Evolutionary conservation across 2,113 vertebrate genomes (phyloP).

Genomic region (Acrocephalus arundinaceus): DNA sequence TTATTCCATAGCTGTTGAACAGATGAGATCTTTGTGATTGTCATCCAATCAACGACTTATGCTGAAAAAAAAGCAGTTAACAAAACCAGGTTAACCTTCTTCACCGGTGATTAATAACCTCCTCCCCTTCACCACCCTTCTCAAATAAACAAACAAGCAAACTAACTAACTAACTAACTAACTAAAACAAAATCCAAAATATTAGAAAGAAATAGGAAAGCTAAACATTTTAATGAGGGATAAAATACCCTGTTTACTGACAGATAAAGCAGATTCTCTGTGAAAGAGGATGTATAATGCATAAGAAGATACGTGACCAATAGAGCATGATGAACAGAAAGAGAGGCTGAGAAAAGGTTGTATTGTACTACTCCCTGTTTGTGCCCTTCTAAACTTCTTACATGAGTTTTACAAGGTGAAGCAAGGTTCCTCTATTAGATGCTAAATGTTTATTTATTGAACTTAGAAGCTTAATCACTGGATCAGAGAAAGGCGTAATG

Average conservation of each 20-base stretch:
- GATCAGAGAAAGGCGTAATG: background rate
- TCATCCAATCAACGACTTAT: background rate
- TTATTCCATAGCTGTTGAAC: background rate
- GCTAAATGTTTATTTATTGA: background rate
- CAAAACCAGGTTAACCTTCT: background rate
- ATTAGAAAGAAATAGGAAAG: background rate
- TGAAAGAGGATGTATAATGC: background rate
- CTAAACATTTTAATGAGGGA: background rate
- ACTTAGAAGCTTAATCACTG: background rate
- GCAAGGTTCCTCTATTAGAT: background rate
- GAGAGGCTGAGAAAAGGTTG: background rate
- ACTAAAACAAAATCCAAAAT: background rate
- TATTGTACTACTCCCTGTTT: background rate
- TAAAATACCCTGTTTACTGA: background rate
- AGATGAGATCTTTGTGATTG: background rate
- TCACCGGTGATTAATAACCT: background rate
- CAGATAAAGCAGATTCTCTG: background rate
- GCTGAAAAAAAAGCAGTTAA: background rate
- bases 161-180: background rate
- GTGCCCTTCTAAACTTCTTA: background rate
- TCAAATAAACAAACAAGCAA: rapidly evolving
- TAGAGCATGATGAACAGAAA: background rate
- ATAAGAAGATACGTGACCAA: background rate
- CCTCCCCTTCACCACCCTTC: background rate
- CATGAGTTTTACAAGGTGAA: background rate